A percentile compares a stretch with the other conserved stretches of the same genome.
These are phyloP conservation scores for Eupleurogrammus muticus DNA, from an alignment of 2,797 vertebrate genomes.

Conservation along the genomic window DNA sequence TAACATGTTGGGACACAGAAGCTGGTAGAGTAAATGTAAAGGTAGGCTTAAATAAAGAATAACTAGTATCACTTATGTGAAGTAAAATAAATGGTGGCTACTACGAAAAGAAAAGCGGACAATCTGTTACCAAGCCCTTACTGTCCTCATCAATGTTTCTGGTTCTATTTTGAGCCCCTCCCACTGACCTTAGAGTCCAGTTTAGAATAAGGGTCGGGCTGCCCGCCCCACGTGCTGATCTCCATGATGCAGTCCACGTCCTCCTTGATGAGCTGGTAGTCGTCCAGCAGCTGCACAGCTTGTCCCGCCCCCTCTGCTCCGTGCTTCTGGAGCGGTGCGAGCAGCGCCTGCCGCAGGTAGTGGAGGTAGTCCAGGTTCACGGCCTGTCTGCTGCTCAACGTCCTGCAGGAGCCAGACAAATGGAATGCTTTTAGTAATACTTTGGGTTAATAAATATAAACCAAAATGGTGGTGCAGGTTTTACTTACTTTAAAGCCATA, in stretches of 20 bases:
- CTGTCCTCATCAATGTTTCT: not conserved
- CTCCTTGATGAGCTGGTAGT: constrained; percentile 93
- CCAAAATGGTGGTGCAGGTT: not conserved
- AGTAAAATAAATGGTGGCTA: no score
- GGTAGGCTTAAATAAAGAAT: no score
- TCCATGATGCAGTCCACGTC: constrained; percentile 98
- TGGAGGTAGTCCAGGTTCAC: constrained; percentile 93
- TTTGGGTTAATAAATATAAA: not conserved
- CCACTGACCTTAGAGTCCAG: constrained; percentile 93
- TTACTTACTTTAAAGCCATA: constrained; percentile 92
- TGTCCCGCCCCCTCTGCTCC: constrained; percentile 88
- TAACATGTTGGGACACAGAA: no score
- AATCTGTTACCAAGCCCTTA: not conserved
- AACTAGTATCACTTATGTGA: no score
- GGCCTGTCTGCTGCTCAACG: constrained; percentile 88
- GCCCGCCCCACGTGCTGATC: constrained; percentile 91
- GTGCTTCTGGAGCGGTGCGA: constrained; percentile 84
- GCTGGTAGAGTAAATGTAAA: no score
- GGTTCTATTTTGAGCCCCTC: not conserved
- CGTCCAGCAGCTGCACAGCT: constrained; percentile 90
- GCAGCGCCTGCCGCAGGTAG: constrained; percentile 86
- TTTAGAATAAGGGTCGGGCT: constrained; percentile 90
- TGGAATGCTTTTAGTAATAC: not conserved
- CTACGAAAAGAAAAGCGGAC: no score
- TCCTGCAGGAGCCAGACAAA: constrained; percentile 71